phyloP scores from a whole-genome alignment of 2,888 invertebrate genomes.

The Exocentrus adspersus region DNA sequence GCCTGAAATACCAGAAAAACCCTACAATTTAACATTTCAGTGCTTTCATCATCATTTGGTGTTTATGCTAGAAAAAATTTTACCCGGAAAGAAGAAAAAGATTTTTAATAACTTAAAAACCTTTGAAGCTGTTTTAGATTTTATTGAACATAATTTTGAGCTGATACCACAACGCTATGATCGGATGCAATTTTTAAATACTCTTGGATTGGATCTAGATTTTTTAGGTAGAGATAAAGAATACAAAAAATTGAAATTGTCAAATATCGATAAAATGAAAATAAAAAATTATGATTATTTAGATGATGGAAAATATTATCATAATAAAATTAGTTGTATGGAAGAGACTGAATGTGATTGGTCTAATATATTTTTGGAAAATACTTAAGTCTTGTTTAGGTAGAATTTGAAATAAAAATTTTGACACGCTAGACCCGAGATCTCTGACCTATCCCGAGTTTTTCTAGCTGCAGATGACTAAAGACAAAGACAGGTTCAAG shows the following conservation, averaged over 20 bases:
- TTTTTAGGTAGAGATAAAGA: conserved; percentile 48
- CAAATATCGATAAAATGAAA: conserved; percentile 16
- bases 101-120: conserved; percentile 81
- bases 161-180: conserved; percentile 61
- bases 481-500: too few species aligned
- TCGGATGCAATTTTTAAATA: conserved; percentile 48
- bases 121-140: conserved; percentile 76
- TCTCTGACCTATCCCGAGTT: too few species aligned
- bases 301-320: conserved; percentile 57
- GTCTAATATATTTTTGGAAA: conserved; percentile 55
- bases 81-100: conserved; percentile 77
- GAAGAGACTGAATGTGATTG: conserved; percentile 49
- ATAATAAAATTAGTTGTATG: conserved; percentile 43
- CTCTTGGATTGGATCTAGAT: conserved; percentile 46
- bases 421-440: too few species aligned
- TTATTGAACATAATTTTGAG: conserved; percentile 71
- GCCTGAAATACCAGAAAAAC: conserved; percentile 62
- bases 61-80: conserved; percentile 90
- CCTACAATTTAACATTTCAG: conserved; percentile 76
- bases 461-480: too few species aligned
- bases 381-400: too few species aligned
- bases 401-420: too few species aligned
- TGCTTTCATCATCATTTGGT: conserved; percentile 96
- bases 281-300: conserved; percentile 40
- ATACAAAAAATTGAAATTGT: conserved; percentile 49